phyloP scores from a whole-genome alignment of 2,113 vertebrate genomes.

The Piprites chloris region DNA sequence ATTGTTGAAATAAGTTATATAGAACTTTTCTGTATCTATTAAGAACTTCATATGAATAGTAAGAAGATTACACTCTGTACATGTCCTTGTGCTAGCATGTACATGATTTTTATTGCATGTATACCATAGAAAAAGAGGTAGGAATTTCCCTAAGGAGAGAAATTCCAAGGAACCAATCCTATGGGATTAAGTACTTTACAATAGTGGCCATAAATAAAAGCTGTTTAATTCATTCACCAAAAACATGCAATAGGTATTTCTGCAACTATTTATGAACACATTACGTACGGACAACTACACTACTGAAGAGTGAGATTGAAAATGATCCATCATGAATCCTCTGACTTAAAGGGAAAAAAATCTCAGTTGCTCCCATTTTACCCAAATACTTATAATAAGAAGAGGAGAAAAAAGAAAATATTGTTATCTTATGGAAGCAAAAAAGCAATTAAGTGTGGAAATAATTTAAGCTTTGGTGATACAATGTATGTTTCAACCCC shows the following conservation, averaged over 20 bases:
- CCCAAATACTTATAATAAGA: neutral
- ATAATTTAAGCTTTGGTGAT: neutral
- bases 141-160: neutral
- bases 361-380: neutral
- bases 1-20: neutral
- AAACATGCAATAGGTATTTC: neutral
- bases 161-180: neutral
- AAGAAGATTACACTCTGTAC: neutral
- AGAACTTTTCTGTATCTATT: neutral
- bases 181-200: neutral
- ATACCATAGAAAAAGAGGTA: neutral
- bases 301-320: neutral
- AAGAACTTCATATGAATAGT: neutral
- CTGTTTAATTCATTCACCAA: neutral
- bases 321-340: neutral
- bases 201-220: neutral
- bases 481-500: neutral
- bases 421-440: neutral
- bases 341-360: neutral
- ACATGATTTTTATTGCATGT: neutral
- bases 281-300: accelerated
- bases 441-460: neutral
- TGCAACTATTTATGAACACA: neutral
- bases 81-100: neutral
- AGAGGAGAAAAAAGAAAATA: accelerated